A percentile compares a stretch with the other conserved stretches of the same genome.
Conservation (phyloP, 2,888 invertebrate species). For the Chelonus formosanus region DNA sequence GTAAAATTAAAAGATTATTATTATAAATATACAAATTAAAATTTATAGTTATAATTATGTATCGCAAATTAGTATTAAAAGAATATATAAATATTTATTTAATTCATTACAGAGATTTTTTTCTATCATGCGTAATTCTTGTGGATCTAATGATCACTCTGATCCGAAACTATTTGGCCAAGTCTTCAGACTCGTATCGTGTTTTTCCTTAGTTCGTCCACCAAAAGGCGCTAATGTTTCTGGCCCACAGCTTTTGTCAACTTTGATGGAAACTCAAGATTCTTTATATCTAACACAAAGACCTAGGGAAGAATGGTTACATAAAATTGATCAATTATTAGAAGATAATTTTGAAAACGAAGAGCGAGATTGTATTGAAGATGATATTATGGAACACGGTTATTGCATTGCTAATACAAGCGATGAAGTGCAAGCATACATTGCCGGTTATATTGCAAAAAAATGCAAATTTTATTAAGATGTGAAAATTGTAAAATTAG, state of each 20-base stretch:
- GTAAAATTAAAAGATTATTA: too few species aligned
- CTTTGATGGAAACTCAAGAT: conserved; percentile 9
- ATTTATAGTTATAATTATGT: too few species aligned
- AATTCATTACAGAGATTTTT: conserved; percentile 34
- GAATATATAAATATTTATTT: conserved; percentile 18
- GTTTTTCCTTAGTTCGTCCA: not conserved
- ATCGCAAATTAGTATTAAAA: too few species aligned
- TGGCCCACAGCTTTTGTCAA: not conserved
- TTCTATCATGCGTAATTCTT: conserved; percentile 34
- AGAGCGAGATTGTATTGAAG: too few species aligned
- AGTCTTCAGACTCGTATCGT: not conserved
- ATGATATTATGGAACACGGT: too few species aligned
- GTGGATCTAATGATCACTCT: conserved; percentile 40
- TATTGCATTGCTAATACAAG: too few species aligned
- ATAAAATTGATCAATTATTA: conserved; percentile 22
- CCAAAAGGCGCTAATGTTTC: conserved; percentile 12
- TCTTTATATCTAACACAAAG: not conserved
- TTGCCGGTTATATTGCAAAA: too few species aligned
- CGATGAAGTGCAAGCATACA: too few species aligned
- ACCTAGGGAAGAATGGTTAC: conserved; percentile 12
- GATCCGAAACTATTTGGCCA: conserved; percentile 23
- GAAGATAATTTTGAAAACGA: conserved; percentile 10
- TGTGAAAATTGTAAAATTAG: too few species aligned
- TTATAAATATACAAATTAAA: not conserved
- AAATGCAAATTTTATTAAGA: too few species aligned